These are phyloP conservation scores for Saguinus imperator DNA, from an alignment of 2,113 vertebrate species.

Conservation along the genomic window DNA sequence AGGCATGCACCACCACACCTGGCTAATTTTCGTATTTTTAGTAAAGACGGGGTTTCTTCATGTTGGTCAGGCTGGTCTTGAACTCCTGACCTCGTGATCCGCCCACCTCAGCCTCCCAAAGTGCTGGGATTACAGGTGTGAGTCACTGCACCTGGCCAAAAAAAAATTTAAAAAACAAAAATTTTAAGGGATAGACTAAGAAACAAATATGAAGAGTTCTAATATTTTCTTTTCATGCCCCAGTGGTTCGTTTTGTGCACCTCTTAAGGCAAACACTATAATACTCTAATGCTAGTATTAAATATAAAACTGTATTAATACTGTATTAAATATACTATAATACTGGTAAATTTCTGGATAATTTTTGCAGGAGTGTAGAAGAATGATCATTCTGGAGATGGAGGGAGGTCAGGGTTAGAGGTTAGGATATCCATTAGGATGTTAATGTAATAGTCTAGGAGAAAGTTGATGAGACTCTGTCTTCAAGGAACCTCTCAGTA, in stretches of 20 bases:
- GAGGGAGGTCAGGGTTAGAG: not conserved
- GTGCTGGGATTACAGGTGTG: no score
- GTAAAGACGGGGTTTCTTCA: no score
- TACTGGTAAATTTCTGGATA: not conserved
- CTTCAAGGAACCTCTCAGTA: not conserved
- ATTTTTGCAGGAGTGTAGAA: not conserved
- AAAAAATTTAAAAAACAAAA: not conserved
- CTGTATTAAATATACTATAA: not conserved
- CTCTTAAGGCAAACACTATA: not conserved
- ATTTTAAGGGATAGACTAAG: not conserved
- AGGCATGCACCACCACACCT: no score
- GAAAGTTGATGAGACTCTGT: not conserved
- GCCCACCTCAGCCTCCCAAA: no score
- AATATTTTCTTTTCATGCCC: conserved; percentile 24
- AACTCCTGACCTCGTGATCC: no score
- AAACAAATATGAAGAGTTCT: conserved; percentile 8
- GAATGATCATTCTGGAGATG: not conserved
- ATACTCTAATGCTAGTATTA: not conserved
- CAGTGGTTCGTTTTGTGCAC: not conserved
- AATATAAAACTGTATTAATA: not conserved
- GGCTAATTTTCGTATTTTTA: no score
- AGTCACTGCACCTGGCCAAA: no score
- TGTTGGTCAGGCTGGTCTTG: no score
- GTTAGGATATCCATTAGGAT: not conserved
- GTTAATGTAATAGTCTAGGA: not conserved